phyloP scores from a whole-genome alignment of 2,888 invertebrate species.

The Falcaria lacertinaria region DNA sequence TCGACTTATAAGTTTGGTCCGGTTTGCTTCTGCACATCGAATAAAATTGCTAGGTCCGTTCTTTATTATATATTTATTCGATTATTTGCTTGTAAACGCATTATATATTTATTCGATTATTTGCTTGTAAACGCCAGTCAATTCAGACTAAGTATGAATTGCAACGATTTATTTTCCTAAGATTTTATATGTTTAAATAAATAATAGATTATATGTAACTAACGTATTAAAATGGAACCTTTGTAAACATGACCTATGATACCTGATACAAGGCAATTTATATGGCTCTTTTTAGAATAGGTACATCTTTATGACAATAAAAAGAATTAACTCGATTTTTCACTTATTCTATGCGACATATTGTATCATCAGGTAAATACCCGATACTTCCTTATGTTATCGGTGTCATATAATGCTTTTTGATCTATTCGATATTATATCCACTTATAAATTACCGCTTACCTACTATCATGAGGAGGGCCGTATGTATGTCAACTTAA shows the following conservation, averaged over 20 bases:
- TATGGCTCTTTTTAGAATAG: neutral
- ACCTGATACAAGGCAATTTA: conserved; percentile 4
- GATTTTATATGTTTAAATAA: conserved; percentile 4
- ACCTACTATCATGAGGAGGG: too few species aligned
- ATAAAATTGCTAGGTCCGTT: conserved; percentile 41
- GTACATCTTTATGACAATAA: too few species aligned
- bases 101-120: conserved; percentile 43
- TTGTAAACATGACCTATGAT: conserved; percentile 5
- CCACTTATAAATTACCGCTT: too few species aligned
- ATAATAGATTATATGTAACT: conserved; percentile 29
- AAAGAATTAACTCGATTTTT: too few species aligned
- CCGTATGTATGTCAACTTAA: too few species aligned
- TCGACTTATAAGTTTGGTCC: conserved; percentile 3
- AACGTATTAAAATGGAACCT: conserved; percentile 14
- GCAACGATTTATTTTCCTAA: conserved; percentile 7
- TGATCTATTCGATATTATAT: too few species aligned
- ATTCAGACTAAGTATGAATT: conserved; percentile 35
- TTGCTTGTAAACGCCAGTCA: conserved; percentile 40
- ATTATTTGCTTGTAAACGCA: conserved; percentile 43
- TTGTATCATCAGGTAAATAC: too few species aligned
- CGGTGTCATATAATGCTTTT: too few species aligned
- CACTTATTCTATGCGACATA: too few species aligned
- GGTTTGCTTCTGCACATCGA: neutral
- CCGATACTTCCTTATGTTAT: too few species aligned
- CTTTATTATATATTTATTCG: conserved; percentile 53